Percentiles rank a stretch among this genome's conserved stretches.
Conservation (phyloP, 2,797 vertebrate genomes). For the Dipus sagitta region DNA sequence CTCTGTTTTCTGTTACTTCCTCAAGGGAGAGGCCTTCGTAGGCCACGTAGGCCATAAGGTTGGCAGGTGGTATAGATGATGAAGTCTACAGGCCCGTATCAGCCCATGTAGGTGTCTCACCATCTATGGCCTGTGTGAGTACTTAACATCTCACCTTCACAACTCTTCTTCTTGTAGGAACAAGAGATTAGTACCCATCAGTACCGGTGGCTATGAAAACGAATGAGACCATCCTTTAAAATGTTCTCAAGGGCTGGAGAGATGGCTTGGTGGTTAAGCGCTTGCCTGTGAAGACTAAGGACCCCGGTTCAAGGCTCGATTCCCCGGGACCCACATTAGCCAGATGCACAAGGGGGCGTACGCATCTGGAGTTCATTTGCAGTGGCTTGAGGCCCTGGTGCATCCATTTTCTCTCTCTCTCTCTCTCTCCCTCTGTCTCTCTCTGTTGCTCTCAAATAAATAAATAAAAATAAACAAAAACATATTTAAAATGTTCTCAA, state of each 20-base stretch:
- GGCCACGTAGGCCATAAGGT: neutral
- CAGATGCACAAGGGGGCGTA: too few species aligned
- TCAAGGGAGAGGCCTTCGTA: neutral
- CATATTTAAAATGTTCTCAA: neutral
- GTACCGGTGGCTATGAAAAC: neutral
- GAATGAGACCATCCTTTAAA: neutral
- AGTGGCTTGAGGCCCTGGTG: too few species aligned
- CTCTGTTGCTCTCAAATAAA: too few species aligned
- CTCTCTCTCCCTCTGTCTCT: too few species aligned
- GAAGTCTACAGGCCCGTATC: neutral
- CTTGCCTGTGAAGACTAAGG: too few species aligned
- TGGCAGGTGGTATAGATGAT: neutral
- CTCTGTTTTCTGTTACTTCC: conserved; percentile 27
- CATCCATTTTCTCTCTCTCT: too few species aligned
- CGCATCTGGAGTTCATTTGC: too few species aligned
- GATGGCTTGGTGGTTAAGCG: too few species aligned
- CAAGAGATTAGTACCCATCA: neutral
- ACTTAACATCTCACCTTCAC: neutral
- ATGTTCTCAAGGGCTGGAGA: too few species aligned
- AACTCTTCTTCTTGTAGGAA: neutral
- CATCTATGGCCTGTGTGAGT: neutral
- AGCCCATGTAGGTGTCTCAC: neutral
- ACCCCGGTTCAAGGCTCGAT: too few species aligned
- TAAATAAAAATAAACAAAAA: too few species aligned
- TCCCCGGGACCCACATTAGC: too few species aligned